These are phyloP conservation scores for Mallotus villosus DNA, from an alignment of 2,797 vertebrate species.

Conservation along the genomic window DNA sequence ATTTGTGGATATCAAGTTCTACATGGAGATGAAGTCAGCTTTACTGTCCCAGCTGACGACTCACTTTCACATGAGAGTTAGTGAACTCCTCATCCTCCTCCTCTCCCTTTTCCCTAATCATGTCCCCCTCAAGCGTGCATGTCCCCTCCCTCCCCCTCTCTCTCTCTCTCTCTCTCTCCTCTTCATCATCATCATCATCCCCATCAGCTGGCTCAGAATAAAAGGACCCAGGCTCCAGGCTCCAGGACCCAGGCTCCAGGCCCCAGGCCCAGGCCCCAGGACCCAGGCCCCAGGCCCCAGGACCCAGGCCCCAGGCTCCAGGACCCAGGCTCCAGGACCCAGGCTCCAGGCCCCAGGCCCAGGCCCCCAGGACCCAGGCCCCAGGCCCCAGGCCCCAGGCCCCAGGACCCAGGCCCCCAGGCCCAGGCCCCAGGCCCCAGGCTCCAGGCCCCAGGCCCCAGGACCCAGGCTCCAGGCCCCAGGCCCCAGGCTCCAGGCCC, in stretches of 20 bases:
- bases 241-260: too few relatives aligned
- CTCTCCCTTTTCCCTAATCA: neutral
- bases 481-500: too few relatives aligned
- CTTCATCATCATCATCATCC: too few relatives aligned
- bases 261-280: too few relatives aligned
- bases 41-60: conserved; percentile 30
- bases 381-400: too few relatives aligned
- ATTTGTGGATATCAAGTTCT: conserved; percentile 30
- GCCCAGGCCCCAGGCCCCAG: neutral
- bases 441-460: too few relatives aligned
- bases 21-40: conserved; percentile 48
- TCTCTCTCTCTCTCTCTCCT: too few relatives aligned
- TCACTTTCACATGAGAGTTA: conserved; percentile 19
- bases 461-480: too few relatives aligned
- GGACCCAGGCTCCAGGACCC: conserved; percentile 37
- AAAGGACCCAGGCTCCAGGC: too few relatives aligned
- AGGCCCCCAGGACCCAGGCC: neutral
- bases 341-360: conserved; percentile 31
- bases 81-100: conserved; percentile 21
- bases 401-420: neutral
- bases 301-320: neutral
- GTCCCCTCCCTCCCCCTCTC: too few relatives aligned
- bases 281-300: too few relatives aligned
- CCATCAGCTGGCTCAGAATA: too few relatives aligned
- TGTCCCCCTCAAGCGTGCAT: neutral